Percentiles rank a stretch among this genome's conserved stretches.
Conservation (phyloP, 2,797 vertebrate genomes). For the Urophycis tenuis region DNA sequence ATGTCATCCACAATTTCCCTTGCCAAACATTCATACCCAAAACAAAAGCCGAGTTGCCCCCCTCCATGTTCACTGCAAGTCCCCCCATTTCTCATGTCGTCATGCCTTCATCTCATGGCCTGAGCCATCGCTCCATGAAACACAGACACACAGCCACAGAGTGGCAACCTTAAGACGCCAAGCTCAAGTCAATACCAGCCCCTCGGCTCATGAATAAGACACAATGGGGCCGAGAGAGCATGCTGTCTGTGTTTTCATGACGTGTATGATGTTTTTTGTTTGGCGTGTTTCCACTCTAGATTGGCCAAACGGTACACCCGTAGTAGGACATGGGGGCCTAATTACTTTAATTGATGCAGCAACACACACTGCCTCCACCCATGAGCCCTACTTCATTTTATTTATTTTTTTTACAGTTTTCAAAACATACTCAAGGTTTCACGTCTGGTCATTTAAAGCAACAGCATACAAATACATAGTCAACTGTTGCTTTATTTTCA, state of each 20-base stretch:
- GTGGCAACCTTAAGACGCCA: slow-evolving; percentile 49
- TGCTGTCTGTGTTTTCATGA: background rate
- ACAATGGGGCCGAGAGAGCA: slow-evolving; percentile 17
- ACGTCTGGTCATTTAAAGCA: background rate
- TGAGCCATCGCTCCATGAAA: slow-evolving; percentile 17
- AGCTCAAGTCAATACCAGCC: slow-evolving; percentile 50
- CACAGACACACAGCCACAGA: slow-evolving; percentile 24
- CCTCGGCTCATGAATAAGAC: slow-evolving; percentile 44
- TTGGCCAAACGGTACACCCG: slow-evolving; percentile 28
- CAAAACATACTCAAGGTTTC: background rate
- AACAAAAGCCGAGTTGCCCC: slow-evolving; percentile 62
- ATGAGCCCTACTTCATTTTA: background rate
- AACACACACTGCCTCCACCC: background rate
- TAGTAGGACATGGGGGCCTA: slow-evolving; percentile 17
- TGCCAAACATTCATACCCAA: slow-evolving; percentile 47
- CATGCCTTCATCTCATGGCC: slow-evolving; percentile 27
- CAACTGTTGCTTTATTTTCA: background rate
- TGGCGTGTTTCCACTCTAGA: background rate
- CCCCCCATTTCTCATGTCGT: slow-evolving; percentile 45
- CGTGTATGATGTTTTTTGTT: background rate
- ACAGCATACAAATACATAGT: slow-evolving; percentile 1
- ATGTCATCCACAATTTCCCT: background rate
- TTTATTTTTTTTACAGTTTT: background rate
- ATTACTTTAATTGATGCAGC: slow-evolving; percentile 11
- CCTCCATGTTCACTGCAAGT: slow-evolving; percentile 51